Evolutionary conservation across 2,797 vertebrate species (phyloP), one percentile per base, ranked within the genome.

Genomic region (Megaceryle alcyon): DNA sequence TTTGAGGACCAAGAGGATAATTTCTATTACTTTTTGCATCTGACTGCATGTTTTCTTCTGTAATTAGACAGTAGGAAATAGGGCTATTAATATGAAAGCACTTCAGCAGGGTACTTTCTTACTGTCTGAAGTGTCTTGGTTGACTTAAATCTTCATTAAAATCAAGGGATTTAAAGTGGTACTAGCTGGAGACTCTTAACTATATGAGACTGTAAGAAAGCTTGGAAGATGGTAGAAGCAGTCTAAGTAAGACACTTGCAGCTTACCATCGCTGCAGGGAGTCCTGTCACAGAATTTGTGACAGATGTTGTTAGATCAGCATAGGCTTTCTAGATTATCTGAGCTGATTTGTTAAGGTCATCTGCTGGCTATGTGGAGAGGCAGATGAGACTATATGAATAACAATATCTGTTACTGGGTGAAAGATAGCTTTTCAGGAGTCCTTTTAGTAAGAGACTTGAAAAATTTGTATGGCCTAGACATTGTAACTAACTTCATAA

Each of bases 221-320:
- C 59, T 65, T 87, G 46, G 54, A 82, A 92, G 68, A 76, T 12
- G 12, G 26, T 48, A 61, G 59, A 61, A 89, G 28, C 60, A 54
- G 37, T 39, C 31, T 51, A 81, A 73, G 9, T 59, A 54, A 71
- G 57, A 49, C n/a, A n/a, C 18, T 91, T 72, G 78, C 31, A 83
- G 72, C 49, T 96, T 63, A 10, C 87, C 25, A 19, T 85, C 43
- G 12, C 56, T 82, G 69, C 33, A 69, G 51, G 80, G 59, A 82
- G 76, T 65, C 4, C 0, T 31, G 21, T 73, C 48, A 22, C 75
- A 94, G 84, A 89, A 60, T 60, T 90, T 68, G 91, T 91, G 94
- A 83, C 94, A 92, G 92, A 89, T 95, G 84, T 81, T 93, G 41
- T 77, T 92, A 80, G 65, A 81, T 94, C 93, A 83, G 65, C 4